These are phyloP conservation scores for Acrocephalus arundinaceus DNA, from an alignment of 2,113 vertebrate species.

Conservation along the genomic window DNA sequence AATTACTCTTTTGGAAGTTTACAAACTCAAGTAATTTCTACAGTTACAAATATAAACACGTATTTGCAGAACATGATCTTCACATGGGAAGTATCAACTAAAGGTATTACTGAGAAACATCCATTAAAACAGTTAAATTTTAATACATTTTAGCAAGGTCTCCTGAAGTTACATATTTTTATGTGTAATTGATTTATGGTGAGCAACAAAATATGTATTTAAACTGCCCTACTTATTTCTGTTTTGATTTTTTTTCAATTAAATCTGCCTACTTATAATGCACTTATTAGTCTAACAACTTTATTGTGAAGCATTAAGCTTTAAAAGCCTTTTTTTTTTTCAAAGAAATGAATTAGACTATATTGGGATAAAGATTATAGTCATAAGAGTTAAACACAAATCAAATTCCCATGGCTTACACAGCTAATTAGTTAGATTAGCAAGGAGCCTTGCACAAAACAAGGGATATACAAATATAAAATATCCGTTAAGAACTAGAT, in stretches of 20 bases:
- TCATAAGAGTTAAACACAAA: neutral
- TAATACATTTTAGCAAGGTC: neutral
- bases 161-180: neutral
- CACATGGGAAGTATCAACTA: neutral
- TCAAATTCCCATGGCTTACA: neutral
- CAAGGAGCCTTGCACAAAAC: neutral
- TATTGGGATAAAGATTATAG: neutral
- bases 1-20: neutral
- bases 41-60: neutral
- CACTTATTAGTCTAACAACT: neutral
- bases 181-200: neutral
- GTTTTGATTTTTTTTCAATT: neutral
- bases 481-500: neutral
- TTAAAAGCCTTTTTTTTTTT: neutral
- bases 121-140: neutral
- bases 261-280: neutral
- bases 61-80: neutral
- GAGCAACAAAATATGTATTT: neutral
- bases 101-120: neutral
- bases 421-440: neutral
- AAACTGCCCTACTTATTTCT: neutral
- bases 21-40: neutral
- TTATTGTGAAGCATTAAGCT: neutral
- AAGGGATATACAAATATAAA: neutral
- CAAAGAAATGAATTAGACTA: neutral